Evolutionary conservation across 2,797 vertebrate species (phyloP).

Genomic region (Diplodus sargus): DNA sequence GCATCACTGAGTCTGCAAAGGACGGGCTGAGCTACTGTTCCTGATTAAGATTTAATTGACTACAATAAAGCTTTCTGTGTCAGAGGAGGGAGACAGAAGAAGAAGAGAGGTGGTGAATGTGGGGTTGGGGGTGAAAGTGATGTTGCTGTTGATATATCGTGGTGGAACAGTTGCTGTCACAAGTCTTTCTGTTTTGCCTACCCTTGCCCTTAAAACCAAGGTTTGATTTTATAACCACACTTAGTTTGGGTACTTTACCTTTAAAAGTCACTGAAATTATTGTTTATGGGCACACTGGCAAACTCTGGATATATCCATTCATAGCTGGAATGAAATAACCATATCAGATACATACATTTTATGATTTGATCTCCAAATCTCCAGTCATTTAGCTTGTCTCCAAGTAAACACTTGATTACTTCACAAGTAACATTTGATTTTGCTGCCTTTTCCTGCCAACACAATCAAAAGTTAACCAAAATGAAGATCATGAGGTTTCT

Average conservation of each 20-base stretch:
- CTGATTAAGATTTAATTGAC: constrained; percentile 85
- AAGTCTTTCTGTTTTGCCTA: constrained; percentile 18
- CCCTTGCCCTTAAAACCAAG: constrained; percentile 10
- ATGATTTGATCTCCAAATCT: background rate
- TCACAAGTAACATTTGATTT: background rate
- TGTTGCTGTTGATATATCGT: constrained; percentile 37
- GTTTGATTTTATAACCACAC: constrained; percentile 21
- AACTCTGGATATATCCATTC: background rate
- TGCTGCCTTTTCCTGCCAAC: no score
- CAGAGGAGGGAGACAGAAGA: constrained; percentile 53
- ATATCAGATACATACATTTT: background rate
- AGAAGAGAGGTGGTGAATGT: constrained; percentile 29
- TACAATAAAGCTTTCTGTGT: constrained; percentile 80
- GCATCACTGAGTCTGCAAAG: constrained; percentile 55
- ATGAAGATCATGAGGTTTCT: background rate
- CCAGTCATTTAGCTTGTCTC: background rate
- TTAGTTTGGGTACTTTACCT: constrained; percentile 6
- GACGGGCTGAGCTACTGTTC: constrained; percentile 70
- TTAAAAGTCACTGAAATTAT: background rate
- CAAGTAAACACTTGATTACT: background rate
- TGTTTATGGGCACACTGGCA: background rate
- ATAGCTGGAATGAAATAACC: background rate
- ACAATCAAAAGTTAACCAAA: no score
- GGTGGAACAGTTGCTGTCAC: constrained; percentile 26
- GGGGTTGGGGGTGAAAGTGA: constrained; percentile 21